A percentile compares a stretch with the other conserved stretches of the same genome.
Conservation (phyloP, 2,797 vertebrate species). For the Harpagifer antarcticus region DNA sequence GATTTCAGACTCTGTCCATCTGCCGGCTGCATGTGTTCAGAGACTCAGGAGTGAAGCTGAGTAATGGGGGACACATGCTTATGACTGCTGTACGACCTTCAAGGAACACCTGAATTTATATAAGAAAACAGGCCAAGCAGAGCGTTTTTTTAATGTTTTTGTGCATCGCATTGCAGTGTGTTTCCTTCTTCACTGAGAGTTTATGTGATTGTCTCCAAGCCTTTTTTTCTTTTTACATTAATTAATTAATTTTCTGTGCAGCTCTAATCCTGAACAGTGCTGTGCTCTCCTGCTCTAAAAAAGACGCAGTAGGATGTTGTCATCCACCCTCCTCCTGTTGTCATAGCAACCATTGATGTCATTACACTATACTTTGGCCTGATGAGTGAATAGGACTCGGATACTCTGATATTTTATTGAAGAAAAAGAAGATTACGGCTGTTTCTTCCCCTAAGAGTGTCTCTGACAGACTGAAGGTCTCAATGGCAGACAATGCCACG, state of each 20-base stretch:
- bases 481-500: conserved; percentile 35
- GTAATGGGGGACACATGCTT: conserved; percentile 25
- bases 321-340: conserved; percentile 81
- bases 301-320: conserved; percentile 76
- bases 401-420: conserved; percentile 65
- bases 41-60: conserved; percentile 22
- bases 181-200: no score
- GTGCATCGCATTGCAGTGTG: no score
- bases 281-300: conserved; percentile 68
- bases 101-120: conserved; percentile 25
- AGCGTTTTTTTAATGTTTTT: not conserved
- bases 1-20: conserved; percentile 70
- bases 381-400: conserved; percentile 61
- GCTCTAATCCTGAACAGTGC: conserved; percentile 52
- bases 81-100: conserved; percentile 55
- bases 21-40: conserved; percentile 55
- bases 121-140: not conserved
- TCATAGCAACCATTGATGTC: conserved; percentile 89
- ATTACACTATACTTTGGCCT: conserved; percentile 73
- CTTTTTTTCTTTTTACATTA: not conserved
- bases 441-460: conserved; percentile 33
- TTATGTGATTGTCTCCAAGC: no score
- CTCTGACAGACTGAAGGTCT: conserved; percentile 60
- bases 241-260: conserved; percentile 16
- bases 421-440: conserved; percentile 23